These are phyloP conservation scores for Cantharis rufa DNA, from an alignment of 2,888 invertebrate genomes.

Conservation along the genomic window DNA sequence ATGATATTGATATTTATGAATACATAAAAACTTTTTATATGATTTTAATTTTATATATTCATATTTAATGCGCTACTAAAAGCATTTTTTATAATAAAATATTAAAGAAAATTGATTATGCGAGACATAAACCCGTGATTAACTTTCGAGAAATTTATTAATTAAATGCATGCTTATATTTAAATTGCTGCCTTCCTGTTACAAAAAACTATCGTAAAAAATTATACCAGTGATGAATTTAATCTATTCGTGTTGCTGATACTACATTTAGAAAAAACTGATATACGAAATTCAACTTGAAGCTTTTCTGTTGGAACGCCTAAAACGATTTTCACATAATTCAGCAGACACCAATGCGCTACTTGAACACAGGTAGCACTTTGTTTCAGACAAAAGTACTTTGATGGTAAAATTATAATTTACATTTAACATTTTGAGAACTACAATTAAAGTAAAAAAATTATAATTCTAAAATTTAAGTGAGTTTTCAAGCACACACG, in stretches of 20 bases:
- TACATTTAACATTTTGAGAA: not conserved
- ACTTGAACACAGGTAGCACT: not conserved
- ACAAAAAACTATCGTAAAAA: not conserved
- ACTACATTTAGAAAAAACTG: not conserved
- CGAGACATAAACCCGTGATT: slow-evolving; percentile 16
- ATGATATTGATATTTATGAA: not conserved
- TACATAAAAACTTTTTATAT: not conserved
- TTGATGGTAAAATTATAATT: not conserved
- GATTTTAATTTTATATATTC: not conserved
- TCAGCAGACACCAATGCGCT: not conserved
- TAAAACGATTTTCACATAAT: not conserved
- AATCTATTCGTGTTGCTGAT: not conserved
- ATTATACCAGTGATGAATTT: not conserved
- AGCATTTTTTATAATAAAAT: slow-evolving; percentile 1
- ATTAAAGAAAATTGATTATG: slow-evolving; percentile 20
- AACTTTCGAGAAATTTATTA: slow-evolving; percentile 17
- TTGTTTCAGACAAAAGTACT: not conserved
- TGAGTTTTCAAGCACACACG: not conserved
- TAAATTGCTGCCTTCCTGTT: slow-evolving; percentile 26
- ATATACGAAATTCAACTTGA: not conserved
- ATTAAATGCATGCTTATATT: slow-evolving; percentile 22
- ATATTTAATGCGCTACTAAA: not conserved
- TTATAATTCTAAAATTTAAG: not conserved
- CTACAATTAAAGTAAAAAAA: not conserved
- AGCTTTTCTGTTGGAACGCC: not conserved